A percentile compares a stretch with the other conserved stretches of the same genome.
These are phyloP conservation scores for Neelides sp. DNA, from an alignment of 1,140 invertebrate species.

Conservation along the genomic window DNA sequence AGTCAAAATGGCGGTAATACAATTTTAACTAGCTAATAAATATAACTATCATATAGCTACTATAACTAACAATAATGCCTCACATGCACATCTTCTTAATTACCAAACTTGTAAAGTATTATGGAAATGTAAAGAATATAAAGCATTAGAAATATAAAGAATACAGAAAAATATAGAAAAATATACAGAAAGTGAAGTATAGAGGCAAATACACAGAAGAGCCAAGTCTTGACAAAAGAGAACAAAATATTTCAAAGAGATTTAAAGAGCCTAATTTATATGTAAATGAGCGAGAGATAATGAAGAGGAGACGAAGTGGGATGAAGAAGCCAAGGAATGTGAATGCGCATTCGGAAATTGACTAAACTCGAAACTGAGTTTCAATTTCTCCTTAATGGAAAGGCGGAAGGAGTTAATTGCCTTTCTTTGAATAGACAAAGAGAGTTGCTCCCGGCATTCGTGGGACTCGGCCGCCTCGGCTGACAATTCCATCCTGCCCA, in stretches of 20 bases:
- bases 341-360: background rate
- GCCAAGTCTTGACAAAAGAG: too few relatives aligned
- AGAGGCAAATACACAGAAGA: too few relatives aligned
- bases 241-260: too few relatives aligned
- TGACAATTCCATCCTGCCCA: background rate
- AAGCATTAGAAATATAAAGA: too few relatives aligned
- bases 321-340: background rate
- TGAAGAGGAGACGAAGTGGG: too few relatives aligned
- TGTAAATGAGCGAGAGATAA: too few relatives aligned
- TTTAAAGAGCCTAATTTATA: too few relatives aligned
- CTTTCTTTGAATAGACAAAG: background rate
- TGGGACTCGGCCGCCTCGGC: slow-evolving; percentile 8
- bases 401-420: background rate
- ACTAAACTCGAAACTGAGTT: background rate
- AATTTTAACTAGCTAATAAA: slow-evolving; percentile 3
- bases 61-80: background rate
- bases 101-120: too few relatives aligned
- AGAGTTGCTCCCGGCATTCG: slow-evolving; percentile 2
- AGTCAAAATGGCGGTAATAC: too few relatives aligned
- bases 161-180: too few relatives aligned
- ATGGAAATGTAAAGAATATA: too few relatives aligned
- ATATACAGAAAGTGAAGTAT: too few relatives aligned
- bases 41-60: slow-evolving; percentile 1
- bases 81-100: background rate
- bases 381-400: background rate